These are phyloP conservation scores for Sepiola atlantica DNA, from an alignment of 2,888 invertebrate genomes.

Conservation along the genomic window DNA sequence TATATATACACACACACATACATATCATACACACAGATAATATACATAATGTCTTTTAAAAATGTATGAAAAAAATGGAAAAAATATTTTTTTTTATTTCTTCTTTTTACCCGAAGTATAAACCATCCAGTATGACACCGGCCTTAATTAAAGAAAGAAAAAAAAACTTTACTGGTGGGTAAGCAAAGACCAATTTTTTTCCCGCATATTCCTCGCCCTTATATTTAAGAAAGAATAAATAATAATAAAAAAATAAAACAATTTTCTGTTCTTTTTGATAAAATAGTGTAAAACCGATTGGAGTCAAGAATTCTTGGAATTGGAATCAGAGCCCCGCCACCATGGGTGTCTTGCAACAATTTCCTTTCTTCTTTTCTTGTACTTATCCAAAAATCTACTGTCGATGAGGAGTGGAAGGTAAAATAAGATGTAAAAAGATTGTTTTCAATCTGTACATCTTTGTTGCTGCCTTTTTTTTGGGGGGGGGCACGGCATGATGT, in stretches of 20 bases:
- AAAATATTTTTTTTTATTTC: too few species aligned
- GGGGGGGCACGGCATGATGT: background rate
- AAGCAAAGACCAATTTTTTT: background rate
- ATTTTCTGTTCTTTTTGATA: background rate
- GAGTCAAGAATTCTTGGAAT: background rate
- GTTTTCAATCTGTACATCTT: background rate
- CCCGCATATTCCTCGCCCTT: background rate
- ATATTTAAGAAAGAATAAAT: background rate
- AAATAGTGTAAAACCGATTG: slow-evolving; percentile 12
- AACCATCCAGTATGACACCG: background rate
- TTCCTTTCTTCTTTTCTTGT: background rate
- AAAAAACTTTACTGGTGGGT: background rate
- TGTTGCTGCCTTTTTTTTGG: background rate
- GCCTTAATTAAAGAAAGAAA: background rate
- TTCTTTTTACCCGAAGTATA: too few species aligned
- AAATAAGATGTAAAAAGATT: background rate
- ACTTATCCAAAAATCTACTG: background rate
- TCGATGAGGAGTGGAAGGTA: background rate
- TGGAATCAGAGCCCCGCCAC: background rate
- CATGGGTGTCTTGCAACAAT: too few species aligned
- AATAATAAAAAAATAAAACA: background rate
- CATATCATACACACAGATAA: too few species aligned
- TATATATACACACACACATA: too few species aligned
- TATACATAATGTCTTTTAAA: too few species aligned
- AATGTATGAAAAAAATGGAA: too few species aligned